Base-by-base conservation (phyloP, 2,113 vertebrate genomes). In the Pitta sordida region DNA sequence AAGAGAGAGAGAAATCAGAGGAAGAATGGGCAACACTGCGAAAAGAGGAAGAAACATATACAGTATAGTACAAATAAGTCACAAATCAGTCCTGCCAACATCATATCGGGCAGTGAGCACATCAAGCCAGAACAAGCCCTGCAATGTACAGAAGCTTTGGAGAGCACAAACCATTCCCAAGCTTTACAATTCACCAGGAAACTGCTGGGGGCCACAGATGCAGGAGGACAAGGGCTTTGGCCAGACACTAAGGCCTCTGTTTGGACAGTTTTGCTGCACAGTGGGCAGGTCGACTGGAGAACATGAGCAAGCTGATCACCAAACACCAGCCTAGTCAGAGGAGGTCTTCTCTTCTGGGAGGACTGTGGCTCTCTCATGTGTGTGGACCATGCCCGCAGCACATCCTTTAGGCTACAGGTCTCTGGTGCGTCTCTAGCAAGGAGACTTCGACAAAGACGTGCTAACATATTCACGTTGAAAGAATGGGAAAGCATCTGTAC, bases 1-100 rank as follows among this genome's bases (percentile, higher is more conserved):
- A 55, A 87, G 74, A 93, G 43, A 92, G 56, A 93, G 36, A 97
- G 20, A 95, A 55, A 58, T 58, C 49, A 37, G 76, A 87, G 90
- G 74, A 81, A 74, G 17, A 80, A 44, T 16, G 37, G 23, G 30
- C 49, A 85, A 51, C 70, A 63, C 17, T 2, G 8, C 19, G 43
- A 24, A 60, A 86, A 67, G 34, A 67, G 18, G 60, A 83, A 65
- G 48, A 85, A 92, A 71, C 4, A 10, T 6, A 21, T n/a, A 48
- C 12, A 2, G 9, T 15, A n/a, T 11, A 19, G 55, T n/a, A 46
- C 10, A 79, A 86, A 39, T 15, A 71, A 69, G 21, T 39, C 24
- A 88, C 7, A 2, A 82, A n/a, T 51, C 81, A 69, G 41, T 41
- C 37, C 41, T 71, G 26, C 44, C 91, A 93, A 34, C 62, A 12